phyloP scores from a whole-genome alignment of 2,888 invertebrate species.

The Drosophila mettleri region DNA sequence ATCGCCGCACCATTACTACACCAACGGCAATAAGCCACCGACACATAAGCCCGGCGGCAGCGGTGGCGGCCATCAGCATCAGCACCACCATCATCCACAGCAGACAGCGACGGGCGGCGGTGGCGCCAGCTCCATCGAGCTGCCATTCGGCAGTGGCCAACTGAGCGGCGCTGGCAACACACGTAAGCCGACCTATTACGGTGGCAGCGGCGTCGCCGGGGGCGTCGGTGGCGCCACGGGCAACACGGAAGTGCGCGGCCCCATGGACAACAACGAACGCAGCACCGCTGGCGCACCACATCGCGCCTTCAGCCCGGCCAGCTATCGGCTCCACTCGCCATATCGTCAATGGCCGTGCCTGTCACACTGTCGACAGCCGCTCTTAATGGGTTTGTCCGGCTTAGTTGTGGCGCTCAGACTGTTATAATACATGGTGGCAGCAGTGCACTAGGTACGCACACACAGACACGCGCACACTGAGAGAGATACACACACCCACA shows the following conservation, averaged over 20 bases:
- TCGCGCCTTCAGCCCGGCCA: constrained; percentile 14
- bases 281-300: constrained; percentile 55
- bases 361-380: constrained; percentile 57
- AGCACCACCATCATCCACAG: constrained; percentile 64
- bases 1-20: constrained; percentile 83
- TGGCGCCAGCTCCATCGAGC: constrained; percentile 36
- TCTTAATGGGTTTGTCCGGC: constrained; percentile 81
- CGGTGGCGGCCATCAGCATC: constrained; percentile 47
- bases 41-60: constrained; percentile 77
- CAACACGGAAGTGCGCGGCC: constrained; percentile 78
- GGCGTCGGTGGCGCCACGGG: constrained; percentile 47
- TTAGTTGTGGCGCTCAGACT: constrained; percentile 74
- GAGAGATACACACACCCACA: constrained; percentile 3
- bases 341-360: constrained; percentile 34
- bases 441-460: constrained; percentile 33
- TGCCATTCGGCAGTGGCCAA: constrained; percentile 52
- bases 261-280: constrained; percentile 83
- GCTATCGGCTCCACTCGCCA: constrained; percentile 22
- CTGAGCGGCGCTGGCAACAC: constrained; percentile 66
- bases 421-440: constrained; percentile 79
- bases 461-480: constrained; percentile 14
- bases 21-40: constrained; percentile 81
- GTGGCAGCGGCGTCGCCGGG: constrained; percentile 50
- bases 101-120: constrained; percentile 41
- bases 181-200: constrained; percentile 83